These are phyloP conservation scores for Catostomus latipinnis DNA, from an alignment of 2,797 vertebrate species.

Conservation along the genomic window DNA sequence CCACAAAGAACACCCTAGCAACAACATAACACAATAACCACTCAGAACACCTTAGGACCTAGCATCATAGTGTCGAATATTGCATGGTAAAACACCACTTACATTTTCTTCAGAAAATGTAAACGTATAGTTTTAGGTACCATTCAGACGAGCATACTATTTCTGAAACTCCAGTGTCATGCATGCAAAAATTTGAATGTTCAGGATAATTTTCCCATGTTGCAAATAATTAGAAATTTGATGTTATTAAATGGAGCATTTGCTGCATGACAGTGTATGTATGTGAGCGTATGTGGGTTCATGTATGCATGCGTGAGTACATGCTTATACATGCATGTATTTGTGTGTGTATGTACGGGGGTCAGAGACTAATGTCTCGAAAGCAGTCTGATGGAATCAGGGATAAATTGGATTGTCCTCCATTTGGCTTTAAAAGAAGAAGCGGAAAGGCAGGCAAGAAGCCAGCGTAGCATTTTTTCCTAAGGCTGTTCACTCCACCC, in stretches of 20 bases:
- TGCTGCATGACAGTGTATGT: not conserved
- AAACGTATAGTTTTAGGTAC: no score
- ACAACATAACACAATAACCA: no score
- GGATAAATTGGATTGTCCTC: conserved; percentile 98
- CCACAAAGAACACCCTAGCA: no score
- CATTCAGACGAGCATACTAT: no score
- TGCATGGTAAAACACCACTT: no score
- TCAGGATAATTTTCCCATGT: not conserved
- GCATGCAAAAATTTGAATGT: not conserved
- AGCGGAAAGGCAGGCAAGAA: conserved; percentile 34
- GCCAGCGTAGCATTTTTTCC: conserved; percentile 1
- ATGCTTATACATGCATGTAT: conserved; percentile 50
- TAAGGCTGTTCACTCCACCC: conserved; percentile 74
- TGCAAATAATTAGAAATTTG: not conserved
- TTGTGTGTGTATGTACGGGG: conserved; percentile 67
- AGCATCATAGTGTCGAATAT: no score
- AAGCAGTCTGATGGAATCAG: conserved; percentile 94
- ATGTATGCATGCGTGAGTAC: conserved; percentile 39
- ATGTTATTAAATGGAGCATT: not conserved
- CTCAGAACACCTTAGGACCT: no score
- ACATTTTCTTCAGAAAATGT: no score
- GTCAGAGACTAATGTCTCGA: conserved; percentile 81
- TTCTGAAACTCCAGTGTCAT: not conserved
- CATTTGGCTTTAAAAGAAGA: conserved; percentile 85
- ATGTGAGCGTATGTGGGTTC: not conserved